Base-by-base conservation (phyloP, 2,113 vertebrate genomes). In the Hyperopisus bebe region DNA sequence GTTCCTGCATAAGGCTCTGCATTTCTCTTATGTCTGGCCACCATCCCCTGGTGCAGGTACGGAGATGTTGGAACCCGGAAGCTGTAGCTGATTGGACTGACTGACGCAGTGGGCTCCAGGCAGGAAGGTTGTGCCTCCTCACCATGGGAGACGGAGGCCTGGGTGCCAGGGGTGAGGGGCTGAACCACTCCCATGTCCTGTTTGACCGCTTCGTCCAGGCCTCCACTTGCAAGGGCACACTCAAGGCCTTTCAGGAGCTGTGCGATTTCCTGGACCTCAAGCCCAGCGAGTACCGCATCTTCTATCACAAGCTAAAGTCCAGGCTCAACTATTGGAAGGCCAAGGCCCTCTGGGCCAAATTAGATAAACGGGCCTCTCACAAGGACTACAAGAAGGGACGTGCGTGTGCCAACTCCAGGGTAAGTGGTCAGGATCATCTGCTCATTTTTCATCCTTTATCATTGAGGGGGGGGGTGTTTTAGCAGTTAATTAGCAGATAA, bases 241-340 rank as follows among this genome's bases (percentile, higher is more conserved):
- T 99, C 0, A 94, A 95, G 87, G 96, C 97, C 93, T 99, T 99
- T 94, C 95, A 96, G 85, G 97, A 97, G 91, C 96, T 99, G 91
- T 99, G 98, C 21, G 96, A 97, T 90, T 93, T 97, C 86, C 94
- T 99, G 48, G 95, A 97, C 11, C 94, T 99, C 55, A 95, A 93
- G 39, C 96, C 96, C 3, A 95, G 94, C 90, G 96, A 97, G 90
- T 96, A 96, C 90, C 96, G 95, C 46, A 97, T 96, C 42, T 97
- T 99, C 92, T 99, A 99, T 92, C 97, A 95, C 90, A 96, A 96
- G 70, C 97, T 99, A 92, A 98, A 97, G 93, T 95, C 94, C 44
- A 97, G 97, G 90, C 97, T 99, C 88, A 97, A 97, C 94, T 99
- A 99, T 93, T 99, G 98, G 98, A 98, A 95, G 93, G 98, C 98